Base-by-base conservation (phyloP, 37 sponge, comb jelly and placozoan species). In the Spongilla lacustris region DNA sequence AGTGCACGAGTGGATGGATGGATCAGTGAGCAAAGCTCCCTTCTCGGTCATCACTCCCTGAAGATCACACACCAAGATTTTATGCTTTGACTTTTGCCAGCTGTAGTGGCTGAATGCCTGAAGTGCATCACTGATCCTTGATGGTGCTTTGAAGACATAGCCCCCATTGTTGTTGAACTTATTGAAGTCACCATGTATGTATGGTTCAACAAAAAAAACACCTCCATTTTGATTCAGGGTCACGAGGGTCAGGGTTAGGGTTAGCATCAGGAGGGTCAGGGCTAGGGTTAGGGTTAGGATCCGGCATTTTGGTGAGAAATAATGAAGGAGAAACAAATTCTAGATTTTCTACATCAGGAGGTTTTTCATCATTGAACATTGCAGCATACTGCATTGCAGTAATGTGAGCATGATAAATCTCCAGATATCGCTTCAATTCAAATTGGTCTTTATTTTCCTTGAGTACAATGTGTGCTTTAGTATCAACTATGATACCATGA, bases 41-140 rank as follows among this genome's bases (percentile, higher is more conserved):
- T 13, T 29, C 8, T 25, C 49, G 28, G 67, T 84, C 36, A 35
- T 22, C 0, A 66, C 68, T 67, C 85, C 86, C 36, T 86, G 77
- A 28, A 78, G 80, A 34, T 86, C 86, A 70, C 79, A 78, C 0
- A 86, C 38, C 0, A 86, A 32, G 29, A 86, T 36, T 12, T 37
- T 26, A 73, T 79, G 36, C 17, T 77, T 37, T 13, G 85, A 84
- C 24, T 76, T 71, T 33, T 33, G 37, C 41, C 58, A 84, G 6
- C 75, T 78, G 50, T 34, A 86, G 31, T 86, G 86, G 72, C 86
- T 86, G 58, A 86, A 86, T 11, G 86, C 86, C 37, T 86, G 86
- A 4, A 86, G 22, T 11, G 67, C 50, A 69, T 79, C 80, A 25
- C 46, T 68, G 32, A 28, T 10, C 1, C 48, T 34, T 36, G 72